Evolutionary conservation across 2,888 invertebrate species (phyloP), one percentile per base, ranked within the genome.

Genomic region (Sinodicranocentrus sp.): DNA sequence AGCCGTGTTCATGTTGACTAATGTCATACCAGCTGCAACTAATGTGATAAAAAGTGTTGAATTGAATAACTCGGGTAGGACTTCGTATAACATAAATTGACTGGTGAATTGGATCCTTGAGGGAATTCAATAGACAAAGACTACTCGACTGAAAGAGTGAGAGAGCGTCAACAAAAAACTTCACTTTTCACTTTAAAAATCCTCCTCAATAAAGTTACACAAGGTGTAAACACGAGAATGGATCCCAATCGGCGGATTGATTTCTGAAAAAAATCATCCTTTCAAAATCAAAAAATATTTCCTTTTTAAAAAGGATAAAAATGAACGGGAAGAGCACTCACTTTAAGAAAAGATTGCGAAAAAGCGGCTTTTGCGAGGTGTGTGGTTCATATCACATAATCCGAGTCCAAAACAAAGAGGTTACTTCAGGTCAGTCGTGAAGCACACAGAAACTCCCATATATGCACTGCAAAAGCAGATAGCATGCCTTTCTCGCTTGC

Each of bases 361-460:
- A 26, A 61, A 61, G 33, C 61, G 33, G 33, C 61, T 28, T 21
- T 61, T 61, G 19, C 63, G 6, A 19, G 43, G 72, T 79, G 79
- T 68, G 79, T 54, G 72, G 72, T 73, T 73, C 71, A 70, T 73
- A 72, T 59, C 67, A 80, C 33, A 76, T 28, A 73, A 48, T 67
- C 72, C 77, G 33, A 84, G 72, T 78, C 83, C 83, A 84, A 84
- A 84, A 84, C 84, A 84, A 84, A 84, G 78, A 78, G 84, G 84
- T 84, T 84, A 84, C 84, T 84, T 84, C 78, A 84, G 84, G 84
- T 84, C 84, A 78, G 84, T 77, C 82, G 73, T 23, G 23, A 33
- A 54, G 39, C 43, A 17, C 5, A 71, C 52, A 25, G 33, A 70
- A 84, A 78, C 78, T 78, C 78, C 73, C 73, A 78, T 8, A 13